Evolutionary conservation across 2,113 vertebrate species (phyloP).

Genomic region (Natator depressus): DNA sequence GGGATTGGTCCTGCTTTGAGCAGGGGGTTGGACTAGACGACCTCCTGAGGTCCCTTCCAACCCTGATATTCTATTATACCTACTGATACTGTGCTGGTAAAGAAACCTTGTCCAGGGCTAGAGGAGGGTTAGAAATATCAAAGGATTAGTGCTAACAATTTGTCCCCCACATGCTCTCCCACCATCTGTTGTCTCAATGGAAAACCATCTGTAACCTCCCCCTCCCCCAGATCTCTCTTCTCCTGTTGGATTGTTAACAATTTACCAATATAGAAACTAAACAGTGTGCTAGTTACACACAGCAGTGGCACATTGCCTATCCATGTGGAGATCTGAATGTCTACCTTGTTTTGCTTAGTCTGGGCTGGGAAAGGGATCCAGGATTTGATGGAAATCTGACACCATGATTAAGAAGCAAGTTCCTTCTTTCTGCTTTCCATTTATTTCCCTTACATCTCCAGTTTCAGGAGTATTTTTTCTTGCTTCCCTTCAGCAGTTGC

Average conservation of each 20-base stretch:
- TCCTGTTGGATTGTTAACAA: background rate
- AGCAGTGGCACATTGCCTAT: background rate
- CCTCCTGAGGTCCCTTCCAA: too few relatives aligned
- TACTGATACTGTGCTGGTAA: background rate
- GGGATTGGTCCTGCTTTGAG: too few relatives aligned
- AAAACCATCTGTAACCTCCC: background rate
- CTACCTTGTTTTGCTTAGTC: background rate
- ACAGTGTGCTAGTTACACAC: background rate
- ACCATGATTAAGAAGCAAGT: background rate
- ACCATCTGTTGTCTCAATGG: background rate
- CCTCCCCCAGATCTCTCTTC: background rate
- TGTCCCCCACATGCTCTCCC: background rate
- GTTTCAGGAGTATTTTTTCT: background rate
- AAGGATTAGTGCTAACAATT: background rate
- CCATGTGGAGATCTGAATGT: background rate
- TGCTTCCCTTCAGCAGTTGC: background rate
- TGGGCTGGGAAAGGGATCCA: background rate
- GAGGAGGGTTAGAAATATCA: background rate
- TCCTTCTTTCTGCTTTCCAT: background rate
- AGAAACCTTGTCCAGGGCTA: background rate
- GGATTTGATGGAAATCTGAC: background rate
- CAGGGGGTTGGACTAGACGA: too few relatives aligned
- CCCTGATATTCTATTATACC: too few relatives aligned
- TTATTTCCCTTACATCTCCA: background rate
- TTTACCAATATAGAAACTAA: background rate